Conservation (phyloP, 2,113 vertebrate species). For the Ictalurus furcatus region DNA sequence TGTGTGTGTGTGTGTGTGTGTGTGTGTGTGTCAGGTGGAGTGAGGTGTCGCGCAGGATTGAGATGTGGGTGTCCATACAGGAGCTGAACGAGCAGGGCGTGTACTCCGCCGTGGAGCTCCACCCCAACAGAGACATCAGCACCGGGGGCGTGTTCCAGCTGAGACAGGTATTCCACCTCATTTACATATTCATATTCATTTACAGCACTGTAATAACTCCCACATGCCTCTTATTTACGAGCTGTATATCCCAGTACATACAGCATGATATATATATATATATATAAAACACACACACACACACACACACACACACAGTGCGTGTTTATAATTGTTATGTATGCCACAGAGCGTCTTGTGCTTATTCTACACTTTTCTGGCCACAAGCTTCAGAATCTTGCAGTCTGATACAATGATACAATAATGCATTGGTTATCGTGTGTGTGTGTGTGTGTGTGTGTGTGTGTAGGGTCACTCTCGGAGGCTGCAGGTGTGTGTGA, state of each 20-base stretch:
- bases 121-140: conserved; percentile 89
- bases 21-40: conserved; percentile 81
- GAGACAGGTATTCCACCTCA: conserved; percentile 79
- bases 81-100: conserved; percentile 96
- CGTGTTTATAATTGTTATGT: no score
- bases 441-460: conserved; percentile 41
- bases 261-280: no score
- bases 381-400: no score
- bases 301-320: no score
- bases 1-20: not conserved
- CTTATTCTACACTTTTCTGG: no score
- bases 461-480: conserved; percentile 89
- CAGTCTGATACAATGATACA: not conserved
- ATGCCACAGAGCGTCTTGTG: no score
- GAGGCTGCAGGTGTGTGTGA: conserved; percentile 89
- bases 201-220: not conserved
- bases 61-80: conserved; percentile 90
- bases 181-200: not conserved
- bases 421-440: not conserved
- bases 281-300: no score
- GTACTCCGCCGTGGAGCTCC: conserved; percentile 89
- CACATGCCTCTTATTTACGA: not conserved
- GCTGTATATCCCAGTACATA: no score
- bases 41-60: conserved; percentile 91
- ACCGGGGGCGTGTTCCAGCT: conserved; percentile 96